Percentiles rank a stretch among this genome's conserved stretches.
Evolutionary conservation across 2,888 invertebrate genomes (phyloP).

Genomic region (Epistrophe eligans): DNA sequence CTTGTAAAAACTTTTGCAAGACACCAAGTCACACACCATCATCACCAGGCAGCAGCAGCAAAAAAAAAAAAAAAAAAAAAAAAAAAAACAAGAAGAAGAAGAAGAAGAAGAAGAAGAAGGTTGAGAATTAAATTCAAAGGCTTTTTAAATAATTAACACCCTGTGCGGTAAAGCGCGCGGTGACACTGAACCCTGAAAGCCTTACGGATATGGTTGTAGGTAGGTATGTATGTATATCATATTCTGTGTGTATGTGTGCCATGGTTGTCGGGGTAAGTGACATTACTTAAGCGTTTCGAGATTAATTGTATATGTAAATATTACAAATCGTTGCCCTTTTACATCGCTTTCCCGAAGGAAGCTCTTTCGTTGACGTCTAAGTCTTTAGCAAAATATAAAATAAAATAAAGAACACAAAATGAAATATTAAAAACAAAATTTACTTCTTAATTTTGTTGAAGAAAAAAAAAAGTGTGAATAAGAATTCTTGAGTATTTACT

Average conservation of each 20-base stretch:
- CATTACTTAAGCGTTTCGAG: conserved; percentile 33
- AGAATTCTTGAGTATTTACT: neutral
- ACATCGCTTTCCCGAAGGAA: conserved; percentile 21
- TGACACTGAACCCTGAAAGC: conserved; percentile 45
- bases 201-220: neutral
- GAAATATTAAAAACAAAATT: neutral
- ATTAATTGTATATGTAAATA: conserved; percentile 52
- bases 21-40: conserved; percentile 29
- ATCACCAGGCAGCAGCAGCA: conserved; percentile 8
- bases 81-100: conserved; percentile 2
- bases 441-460: neutral
- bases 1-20: conserved; percentile 48
- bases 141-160: conserved; percentile 73
- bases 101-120: neutral
- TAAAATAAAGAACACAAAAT: neutral
- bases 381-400: neutral
- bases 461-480: neutral
- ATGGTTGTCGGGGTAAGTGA: conserved; percentile 24
- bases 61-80: neutral
- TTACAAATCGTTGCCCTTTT: conserved; percentile 62
- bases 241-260: neutral
- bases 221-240: neutral
- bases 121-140: conserved; percentile 60
- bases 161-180: conserved; percentile 44
- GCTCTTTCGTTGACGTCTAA: conserved; percentile 8